phyloP scores from a whole-genome alignment of 2,888 invertebrate species.

The Cerceris ruficornis region DNA sequence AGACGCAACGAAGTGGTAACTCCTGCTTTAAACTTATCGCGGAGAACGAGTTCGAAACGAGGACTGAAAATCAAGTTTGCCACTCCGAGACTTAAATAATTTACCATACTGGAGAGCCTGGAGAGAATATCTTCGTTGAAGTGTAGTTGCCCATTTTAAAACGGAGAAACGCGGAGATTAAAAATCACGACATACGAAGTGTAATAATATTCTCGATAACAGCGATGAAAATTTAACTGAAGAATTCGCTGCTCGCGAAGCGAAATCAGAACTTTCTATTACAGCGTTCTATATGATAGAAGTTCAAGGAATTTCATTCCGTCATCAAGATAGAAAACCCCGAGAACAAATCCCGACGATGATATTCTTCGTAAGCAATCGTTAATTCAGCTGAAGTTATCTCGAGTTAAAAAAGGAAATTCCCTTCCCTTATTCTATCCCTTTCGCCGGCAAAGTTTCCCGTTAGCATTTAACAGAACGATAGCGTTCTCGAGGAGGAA shows the following conservation, averaged over 20 bases:
- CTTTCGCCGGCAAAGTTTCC: neutral
- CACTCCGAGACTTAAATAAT: constrained; percentile 45
- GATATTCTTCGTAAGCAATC: neutral
- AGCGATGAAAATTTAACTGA: no score
- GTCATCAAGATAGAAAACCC: no score
- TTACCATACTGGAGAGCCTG: constrained; percentile 21
- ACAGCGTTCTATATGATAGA: no score
- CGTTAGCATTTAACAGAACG: constrained; percentile 17
- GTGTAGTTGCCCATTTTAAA: constrained; percentile 5
- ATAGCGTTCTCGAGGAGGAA: constrained; percentile 10
- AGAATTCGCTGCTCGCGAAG: no score
- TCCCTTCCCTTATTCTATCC: neutral
- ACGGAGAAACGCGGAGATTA: neutral
- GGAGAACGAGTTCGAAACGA: constrained; percentile 25
- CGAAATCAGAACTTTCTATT: no score
- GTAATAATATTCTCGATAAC: neutral
- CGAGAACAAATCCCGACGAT: no score
- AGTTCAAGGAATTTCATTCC: no score
- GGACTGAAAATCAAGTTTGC: constrained; percentile 38
- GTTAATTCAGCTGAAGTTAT: neutral
- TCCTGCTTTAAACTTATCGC: constrained; percentile 8
- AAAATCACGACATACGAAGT: neutral
- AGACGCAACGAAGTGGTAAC: constrained; percentile 23
- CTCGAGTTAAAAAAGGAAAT: neutral
- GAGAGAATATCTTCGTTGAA: constrained; percentile 16